Conservation (phyloP, 2,888 invertebrate genomes). For the Onthophagus sagittarius region DNA sequence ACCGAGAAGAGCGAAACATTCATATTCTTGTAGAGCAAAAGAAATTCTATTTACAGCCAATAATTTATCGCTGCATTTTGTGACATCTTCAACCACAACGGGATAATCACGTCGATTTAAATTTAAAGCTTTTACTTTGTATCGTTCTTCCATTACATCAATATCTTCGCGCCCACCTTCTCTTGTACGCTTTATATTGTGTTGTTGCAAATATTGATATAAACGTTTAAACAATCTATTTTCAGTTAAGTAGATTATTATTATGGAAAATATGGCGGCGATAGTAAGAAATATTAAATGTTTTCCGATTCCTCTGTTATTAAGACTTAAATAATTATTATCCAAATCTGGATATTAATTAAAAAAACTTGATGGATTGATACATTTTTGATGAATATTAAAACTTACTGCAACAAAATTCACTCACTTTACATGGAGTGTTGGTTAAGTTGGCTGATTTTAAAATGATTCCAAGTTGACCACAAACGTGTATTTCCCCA, state of each 20-base stretch:
- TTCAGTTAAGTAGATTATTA: slow-evolving; percentile 63
- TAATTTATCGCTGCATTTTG: slow-evolving; percentile 67
- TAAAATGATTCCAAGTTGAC: background rate
- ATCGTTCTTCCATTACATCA: slow-evolving; percentile 58
- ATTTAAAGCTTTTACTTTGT: slow-evolving; percentile 48
- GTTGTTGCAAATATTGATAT: slow-evolving; percentile 33
- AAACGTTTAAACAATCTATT: slow-evolving; percentile 55
- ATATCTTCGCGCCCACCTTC: slow-evolving; percentile 40
- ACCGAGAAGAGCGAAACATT: slow-evolving; percentile 74
- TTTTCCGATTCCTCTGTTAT: slow-evolving; percentile 64
- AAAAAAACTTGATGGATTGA: background rate
- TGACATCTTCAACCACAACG: slow-evolving; percentile 61
- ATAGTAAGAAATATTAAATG: slow-evolving; percentile 60
- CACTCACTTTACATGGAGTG: background rate
- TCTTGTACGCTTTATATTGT: slow-evolving; percentile 26
- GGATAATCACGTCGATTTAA: slow-evolving; percentile 46
- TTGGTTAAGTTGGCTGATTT: background rate
- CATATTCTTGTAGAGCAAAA: slow-evolving; percentile 58
- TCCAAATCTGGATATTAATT: slow-evolving; percentile 29
- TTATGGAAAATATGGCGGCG: slow-evolving; percentile 58
- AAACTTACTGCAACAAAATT: slow-evolving; percentile 3
- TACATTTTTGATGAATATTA: background rate
- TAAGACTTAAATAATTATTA: slow-evolving; percentile 59
- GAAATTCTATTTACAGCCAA: slow-evolving; percentile 70
- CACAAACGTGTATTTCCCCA: background rate